phyloP scores from a whole-genome alignment of 1,140 invertebrate genomes.

The Triops cancriformis region DNA sequence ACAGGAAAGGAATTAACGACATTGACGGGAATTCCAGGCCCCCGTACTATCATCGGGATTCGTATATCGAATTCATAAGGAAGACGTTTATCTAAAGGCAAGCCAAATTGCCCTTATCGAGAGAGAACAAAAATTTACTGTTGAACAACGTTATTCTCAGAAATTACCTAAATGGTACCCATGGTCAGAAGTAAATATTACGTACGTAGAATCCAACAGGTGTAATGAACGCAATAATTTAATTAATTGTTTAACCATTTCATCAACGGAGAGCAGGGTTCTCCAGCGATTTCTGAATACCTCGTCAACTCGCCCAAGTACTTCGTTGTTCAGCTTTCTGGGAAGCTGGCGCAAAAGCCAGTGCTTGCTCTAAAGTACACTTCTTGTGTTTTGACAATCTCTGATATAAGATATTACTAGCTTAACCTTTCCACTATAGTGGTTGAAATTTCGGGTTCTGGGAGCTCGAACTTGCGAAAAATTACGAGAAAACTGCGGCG shows the following conservation, averaged over 20 bases:
- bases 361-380: constrained; percentile 57
- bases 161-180: constrained; percentile 72
- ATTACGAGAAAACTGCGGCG: constrained; percentile 53
- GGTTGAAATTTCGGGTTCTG: constrained; percentile 64
- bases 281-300: constrained; percentile 63
- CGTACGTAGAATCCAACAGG: constrained; percentile 61
- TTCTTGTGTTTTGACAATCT: not conserved
- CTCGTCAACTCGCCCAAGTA: constrained; percentile 52
- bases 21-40: constrained; percentile 54
- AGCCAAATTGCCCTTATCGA: constrained; percentile 64
- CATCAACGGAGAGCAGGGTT: constrained; percentile 74
- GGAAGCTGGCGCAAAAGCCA: constrained; percentile 65
- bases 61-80: constrained; percentile 80
- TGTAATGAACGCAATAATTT: constrained; percentile 45
- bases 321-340: constrained; percentile 44
- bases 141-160: constrained; percentile 28
- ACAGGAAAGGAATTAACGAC: constrained; percentile 46
- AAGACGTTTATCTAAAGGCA: constrained; percentile 78
- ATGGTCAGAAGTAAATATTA: constrained; percentile 80
- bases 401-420: no score
- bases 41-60: constrained; percentile 68
- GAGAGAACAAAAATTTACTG: no score
- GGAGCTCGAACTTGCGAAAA: constrained; percentile 54
- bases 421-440: constrained; percentile 34
- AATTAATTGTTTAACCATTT: constrained; percentile 61